Evolutionary conservation across 2,113 vertebrate species (phyloP), one percentile per base, ranked within the genome.

Genomic region (Neodon shergylaensis): DNA sequence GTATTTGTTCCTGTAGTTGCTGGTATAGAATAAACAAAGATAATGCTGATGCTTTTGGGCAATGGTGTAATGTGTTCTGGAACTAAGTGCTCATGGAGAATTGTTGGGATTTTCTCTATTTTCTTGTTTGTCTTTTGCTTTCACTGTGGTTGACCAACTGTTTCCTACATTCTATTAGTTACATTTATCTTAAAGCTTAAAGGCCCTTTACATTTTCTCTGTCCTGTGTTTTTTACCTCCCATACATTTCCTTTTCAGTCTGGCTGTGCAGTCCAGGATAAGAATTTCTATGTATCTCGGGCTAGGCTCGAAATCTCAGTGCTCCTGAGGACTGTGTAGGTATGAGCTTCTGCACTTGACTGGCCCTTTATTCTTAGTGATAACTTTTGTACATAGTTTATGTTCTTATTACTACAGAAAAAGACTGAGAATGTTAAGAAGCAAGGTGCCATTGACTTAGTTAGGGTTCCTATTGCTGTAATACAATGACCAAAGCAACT

Each of bases 341-440:
- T 5, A 14, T 52, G 47, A 70, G 19, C 19, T 70, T 24, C 6
- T 7, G 36, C 0, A 10, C 7, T 10, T n/a, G 47, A 66, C 65
- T 42, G 36, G 7, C 21, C 49, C 33, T 54, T 31, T 72, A 39
- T 19, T 70, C 87, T 61, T 42, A 24, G 16, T 87, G 12, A 24
- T 74, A 74, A 19, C 47, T 92, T 96, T 92, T 68, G 11, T 28
- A 83, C 28, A 39, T 21, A 73, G 61, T 89, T 95, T 42, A 63
- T 16, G 16, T 68, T 44, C 4, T 13, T 72, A 44, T 49, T 77
- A 5, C 5, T 44, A 92, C 63, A 21, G 33, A 54, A 89, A 66
- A 72, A 78, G 54, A 63, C 22, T 54, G 24, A 74, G 42, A 42
- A 88, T 1, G 42, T 84, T 78, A 54, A 70, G 61, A 94, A 68